Evolutionary conservation across 2,797 vertebrate genomes (phyloP).

Genomic region (Lindbergichthys nudifrons): DNA sequence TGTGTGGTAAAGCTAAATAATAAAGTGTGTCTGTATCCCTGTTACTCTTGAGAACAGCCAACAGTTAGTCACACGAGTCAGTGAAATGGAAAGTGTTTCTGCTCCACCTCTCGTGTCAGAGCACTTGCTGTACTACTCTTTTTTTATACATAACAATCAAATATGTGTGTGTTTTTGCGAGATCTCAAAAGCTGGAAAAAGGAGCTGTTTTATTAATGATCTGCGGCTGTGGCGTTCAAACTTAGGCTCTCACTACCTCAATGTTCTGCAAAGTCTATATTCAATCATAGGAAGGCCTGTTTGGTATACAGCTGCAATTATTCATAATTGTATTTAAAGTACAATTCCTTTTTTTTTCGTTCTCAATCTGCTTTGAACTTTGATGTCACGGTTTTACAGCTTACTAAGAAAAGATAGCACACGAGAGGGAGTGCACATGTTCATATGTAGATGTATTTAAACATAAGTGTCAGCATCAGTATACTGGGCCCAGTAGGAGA

Average conservation of each 20-base stretch:
- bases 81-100: slow-evolving; percentile 26
- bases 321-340: neutral
- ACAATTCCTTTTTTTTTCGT: neutral
- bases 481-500: slow-evolving; percentile 45
- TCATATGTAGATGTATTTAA: slow-evolving; percentile 20
- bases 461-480: slow-evolving; percentile 35
- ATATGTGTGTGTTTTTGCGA: neutral
- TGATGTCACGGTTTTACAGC: neutral
- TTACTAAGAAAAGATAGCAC: neutral
- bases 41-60: slow-evolving; percentile 16
- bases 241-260: neutral
- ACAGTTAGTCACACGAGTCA: slow-evolving; percentile 24
- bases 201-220: neutral
- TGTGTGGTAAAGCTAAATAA: slow-evolving; percentile 30
- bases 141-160: slow-evolving; percentile 30
- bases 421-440: neutral
- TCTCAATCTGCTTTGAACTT: neutral
- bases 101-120: slow-evolving; percentile 13
- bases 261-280: neutral
- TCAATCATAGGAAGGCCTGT: neutral
- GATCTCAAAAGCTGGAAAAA: neutral
- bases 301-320: neutral
- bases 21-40: slow-evolving; percentile 18
- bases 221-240: neutral
- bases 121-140: slow-evolving; percentile 31